Evolutionary conservation across 2,888 invertebrate genomes (phyloP), one percentile per base, ranked within the genome.

Genomic region (Lasioglossum oenotherae): DNA sequence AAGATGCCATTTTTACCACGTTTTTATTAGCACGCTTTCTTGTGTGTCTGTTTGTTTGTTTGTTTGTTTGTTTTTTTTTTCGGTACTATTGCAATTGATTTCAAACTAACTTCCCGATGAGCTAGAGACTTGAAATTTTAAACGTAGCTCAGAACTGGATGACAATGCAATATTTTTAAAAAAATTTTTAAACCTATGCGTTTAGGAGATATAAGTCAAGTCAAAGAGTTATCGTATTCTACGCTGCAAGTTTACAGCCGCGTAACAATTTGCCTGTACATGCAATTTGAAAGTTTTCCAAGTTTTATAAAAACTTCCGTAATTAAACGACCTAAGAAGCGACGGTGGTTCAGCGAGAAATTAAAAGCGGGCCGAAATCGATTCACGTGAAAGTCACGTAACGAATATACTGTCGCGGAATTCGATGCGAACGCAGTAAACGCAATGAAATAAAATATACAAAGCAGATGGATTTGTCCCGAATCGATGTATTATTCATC

Each of bases 301-400:
- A 67, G 27, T 75, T 75, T 60, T 12, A 60, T n/a, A 16, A 60
- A 44, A 60, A 64, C 27, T 64, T 75, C 60, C 4, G n/a, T 31
- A 31, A 60, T 75, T 44, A 75, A 75, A 64, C 19, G 27, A 31
- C 14, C 5, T 64, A 76, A 57, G 64, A 46, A 64, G 31, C 41
- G 27, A 23, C 60, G 27, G 16, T 19, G 41, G 27, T n/a, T 5
- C n/a, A 12, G 19, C 38, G 53, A 19, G 41, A 44, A 60, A 75
- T 75, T 27, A 46, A 74, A 16, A 64, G 44, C 60, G 19, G 19
- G 1, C 19, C 4, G 69, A 38, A 69, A 69, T 69, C 0, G 10
- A 69, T 69, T 12, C 10, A 4, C 10, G 23, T 6, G 38, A 16
- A 69, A 69, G 38, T 69, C 69, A 12, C 69, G 38, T 69, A 38